These are phyloP conservation scores for Ichneumoninae sp. DNA, from an alignment of 2,888 invertebrate species.

Conservation along the genomic window DNA sequence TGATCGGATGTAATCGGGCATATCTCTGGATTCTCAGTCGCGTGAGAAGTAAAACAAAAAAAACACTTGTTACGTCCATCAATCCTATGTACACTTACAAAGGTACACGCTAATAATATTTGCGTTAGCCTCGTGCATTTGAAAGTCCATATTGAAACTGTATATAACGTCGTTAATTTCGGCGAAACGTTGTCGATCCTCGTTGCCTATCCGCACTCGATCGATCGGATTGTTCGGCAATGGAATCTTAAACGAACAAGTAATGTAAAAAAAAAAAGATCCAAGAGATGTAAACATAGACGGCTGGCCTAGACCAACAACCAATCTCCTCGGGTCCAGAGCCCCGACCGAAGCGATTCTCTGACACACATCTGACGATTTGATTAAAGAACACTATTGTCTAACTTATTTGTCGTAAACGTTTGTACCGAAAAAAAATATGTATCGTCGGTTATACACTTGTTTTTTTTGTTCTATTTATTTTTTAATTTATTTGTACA, in stretches of 20 bases:
- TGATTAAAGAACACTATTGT: constrained; percentile 27
- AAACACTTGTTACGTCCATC: constrained; percentile 30
- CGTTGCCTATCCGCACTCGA: constrained; percentile 41
- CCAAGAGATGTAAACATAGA: constrained; percentile 37
- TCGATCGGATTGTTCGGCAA: constrained; percentile 43
- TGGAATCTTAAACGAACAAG: constrained; percentile 35
- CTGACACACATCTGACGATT: constrained; percentile 40
- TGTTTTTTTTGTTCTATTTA: constrained; percentile 56
- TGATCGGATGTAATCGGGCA: not conserved
- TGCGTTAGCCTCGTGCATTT: constrained; percentile 56
- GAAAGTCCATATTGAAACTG: constrained; percentile 52
- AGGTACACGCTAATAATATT: constrained; percentile 15
- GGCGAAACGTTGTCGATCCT: constrained; percentile 32
- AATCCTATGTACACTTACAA: not conserved
- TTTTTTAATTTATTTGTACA: constrained; percentile 57
- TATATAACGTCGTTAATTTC: constrained; percentile 54
- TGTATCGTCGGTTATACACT: constrained; percentile 36
- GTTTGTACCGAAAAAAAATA: constrained; percentile 31
- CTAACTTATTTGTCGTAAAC: constrained; percentile 47
- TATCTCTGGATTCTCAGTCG: constrained; percentile 37
- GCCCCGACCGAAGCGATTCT: constrained; percentile 49
- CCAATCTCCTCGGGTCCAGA: constrained; percentile 20
- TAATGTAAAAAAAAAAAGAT: constrained; percentile 41
- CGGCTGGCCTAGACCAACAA: constrained; percentile 66
- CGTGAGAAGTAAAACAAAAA: constrained; percentile 44